A percentile compares a stretch with the other conserved stretches of the same genome.
Evolutionary conservation across 2,888 invertebrate species (phyloP).

Genomic region (Norana najaformis): DNA sequence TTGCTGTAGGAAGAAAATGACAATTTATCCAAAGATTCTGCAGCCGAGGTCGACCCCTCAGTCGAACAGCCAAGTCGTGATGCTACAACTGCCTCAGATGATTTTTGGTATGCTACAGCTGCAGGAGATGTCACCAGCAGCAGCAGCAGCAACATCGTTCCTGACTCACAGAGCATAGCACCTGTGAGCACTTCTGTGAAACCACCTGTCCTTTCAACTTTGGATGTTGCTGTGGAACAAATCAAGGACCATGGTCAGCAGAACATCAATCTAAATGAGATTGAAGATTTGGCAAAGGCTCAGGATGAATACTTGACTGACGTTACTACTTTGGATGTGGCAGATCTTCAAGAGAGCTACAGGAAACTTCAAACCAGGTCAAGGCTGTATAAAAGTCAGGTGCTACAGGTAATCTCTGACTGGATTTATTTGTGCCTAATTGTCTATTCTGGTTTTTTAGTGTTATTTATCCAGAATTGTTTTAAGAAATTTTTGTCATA

Average conservation of each 20-base stretch:
- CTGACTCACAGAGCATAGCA: neutral
- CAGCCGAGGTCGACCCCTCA: neutral
- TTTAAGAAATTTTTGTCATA: no score
- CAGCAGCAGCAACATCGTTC: no score
- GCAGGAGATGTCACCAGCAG: neutral
- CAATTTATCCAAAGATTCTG: neutral
- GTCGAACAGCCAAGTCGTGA: neutral
- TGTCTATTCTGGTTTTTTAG: no score
- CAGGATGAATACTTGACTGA: neutral
- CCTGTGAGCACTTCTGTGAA: neutral
- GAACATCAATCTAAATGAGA: neutral
- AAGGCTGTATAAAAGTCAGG: neutral
- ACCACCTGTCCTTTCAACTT: neutral
- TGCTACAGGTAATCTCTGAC: neutral
- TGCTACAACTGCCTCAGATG: no score
- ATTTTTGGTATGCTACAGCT: no score
- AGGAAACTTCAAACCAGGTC: neutral
- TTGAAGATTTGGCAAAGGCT: neutral
- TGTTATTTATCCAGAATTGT: no score
- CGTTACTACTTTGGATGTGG: neutral
- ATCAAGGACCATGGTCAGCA: neutral
- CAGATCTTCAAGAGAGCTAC: neutral
- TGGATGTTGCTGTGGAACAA: neutral
- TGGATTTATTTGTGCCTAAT: slow-evolving; percentile 2
- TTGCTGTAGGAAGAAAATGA: slow-evolving; percentile 5